Evolutionary conservation across 2,797 vertebrate species (phyloP).

Genomic region (Monodelphis domestica): DNA sequence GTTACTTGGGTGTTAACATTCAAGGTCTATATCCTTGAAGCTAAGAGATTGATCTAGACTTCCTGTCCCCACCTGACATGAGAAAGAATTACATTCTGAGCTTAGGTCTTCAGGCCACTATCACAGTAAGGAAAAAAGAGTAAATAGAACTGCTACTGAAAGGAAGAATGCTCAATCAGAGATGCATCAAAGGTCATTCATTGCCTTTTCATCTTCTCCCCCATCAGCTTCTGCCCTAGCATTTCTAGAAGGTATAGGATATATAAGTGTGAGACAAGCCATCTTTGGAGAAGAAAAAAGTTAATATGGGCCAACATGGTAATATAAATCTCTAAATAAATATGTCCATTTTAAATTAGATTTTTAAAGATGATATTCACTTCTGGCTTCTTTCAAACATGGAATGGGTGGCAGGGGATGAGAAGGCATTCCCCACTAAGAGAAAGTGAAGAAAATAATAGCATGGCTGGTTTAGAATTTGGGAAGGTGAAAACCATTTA

Average conservation of each 20-base stretch:
- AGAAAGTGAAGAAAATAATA: not conserved
- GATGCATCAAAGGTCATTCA: not conserved
- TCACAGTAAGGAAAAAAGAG: not conserved
- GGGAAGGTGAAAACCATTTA: not conserved
- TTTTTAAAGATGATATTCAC: not conserved
- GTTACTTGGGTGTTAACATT: not conserved
- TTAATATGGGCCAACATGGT: not conserved
- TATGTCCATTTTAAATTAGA: not conserved
- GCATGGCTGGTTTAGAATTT: not conserved
- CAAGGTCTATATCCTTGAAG: not conserved
- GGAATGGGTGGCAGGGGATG: not conserved
- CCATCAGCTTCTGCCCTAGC: not conserved
- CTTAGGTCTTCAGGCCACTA: not conserved
- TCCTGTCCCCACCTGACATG: not conserved
- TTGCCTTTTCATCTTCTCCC: not conserved
- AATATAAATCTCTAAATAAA: not conserved
- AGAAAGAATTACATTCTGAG: not conserved
- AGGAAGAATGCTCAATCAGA: not conserved
- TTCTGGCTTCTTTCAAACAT: not conserved
- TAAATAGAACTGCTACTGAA: not conserved
- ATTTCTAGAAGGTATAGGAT: not conserved
- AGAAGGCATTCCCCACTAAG: not conserved
- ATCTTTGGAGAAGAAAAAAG: not conserved
- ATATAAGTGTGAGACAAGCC: not conserved
- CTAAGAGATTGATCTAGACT: not conserved